Evolutionary conservation across 2,113 vertebrate genomes (phyloP), one percentile per base, ranked within the genome.

Genomic region (Probosciger aterrimus): DNA sequence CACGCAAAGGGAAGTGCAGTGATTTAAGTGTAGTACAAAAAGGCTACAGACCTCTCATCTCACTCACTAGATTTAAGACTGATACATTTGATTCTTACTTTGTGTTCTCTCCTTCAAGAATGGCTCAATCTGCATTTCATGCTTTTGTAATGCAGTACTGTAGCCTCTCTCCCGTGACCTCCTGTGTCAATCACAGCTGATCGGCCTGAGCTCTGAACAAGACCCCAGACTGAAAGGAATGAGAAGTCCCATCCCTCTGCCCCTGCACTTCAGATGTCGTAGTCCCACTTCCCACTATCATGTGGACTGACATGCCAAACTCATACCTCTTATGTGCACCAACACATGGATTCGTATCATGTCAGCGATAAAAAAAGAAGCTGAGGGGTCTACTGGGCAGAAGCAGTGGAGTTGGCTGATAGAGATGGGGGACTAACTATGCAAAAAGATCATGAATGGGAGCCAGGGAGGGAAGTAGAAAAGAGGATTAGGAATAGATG

Each of bases 1-100:
- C 91, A 95, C 39, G 89, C 89, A 84, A 96, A 82, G 62, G 84
- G 84, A 95, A 97, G 88, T 87, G 78, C 86, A 35, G 64, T 78
- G 68, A 83, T 95, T 94, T 93, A 86, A 94, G 83, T 8, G 8
- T 49, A 75, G 69, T 77, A 81, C 1, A 1, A 46, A 95, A 94
- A 93, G 65, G 65, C 86, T 95, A 64, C 73, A 84, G 87, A 79
- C 60, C 35, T 88, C 68, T 77, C 85, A 77, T 76, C 60, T 89
- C 59, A 5, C 47, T 64, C 30, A 4, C 59, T 82, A 20, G 53
- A 64, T 80, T 84, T 50, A 63, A 64, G 77, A 31, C 16, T 33
- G 50, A 83, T 46, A 89, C 22, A 63, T 91, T 89, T 57, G 62
- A 76, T 87, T 91, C 75, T 93, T 25, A 43, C 65, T 81, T 79